Evolutionary conservation across 2,888 invertebrate genomes (phyloP), one percentile per base, ranked within the genome.

Genomic region (Saturnia pavonia): DNA sequence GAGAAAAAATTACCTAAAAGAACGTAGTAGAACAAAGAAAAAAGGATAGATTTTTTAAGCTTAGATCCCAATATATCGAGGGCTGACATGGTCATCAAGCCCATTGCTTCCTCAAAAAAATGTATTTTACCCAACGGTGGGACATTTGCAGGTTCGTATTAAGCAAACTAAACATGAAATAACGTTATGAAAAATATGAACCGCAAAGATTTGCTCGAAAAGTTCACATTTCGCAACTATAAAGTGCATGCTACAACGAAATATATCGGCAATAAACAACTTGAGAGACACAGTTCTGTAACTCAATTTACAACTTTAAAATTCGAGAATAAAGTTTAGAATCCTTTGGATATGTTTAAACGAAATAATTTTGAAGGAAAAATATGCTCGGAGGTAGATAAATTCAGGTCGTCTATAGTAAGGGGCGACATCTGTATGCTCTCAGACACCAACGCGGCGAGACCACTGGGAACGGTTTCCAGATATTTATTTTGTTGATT

Each of bases 251-350:
- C 82, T 80, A 73, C 80, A 71, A 77, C 72, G 79, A 85, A 87
- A 88, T 87, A 88, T 88, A 89, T 89, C 82, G 85, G 75, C 86
- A 84, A 89, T 89, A 90, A 90, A 89, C 86, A 82, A 85, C 72
- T 68, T 51, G 71, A 71, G 72, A 72, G 60, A 74, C 60, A 71
- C 45, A 12, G 1, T 19, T 72, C 70, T 22, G 9, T 70, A 7
- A 63, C 63, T 34, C 63, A 19, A 77, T 81, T 80, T 74, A 74
- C 70, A 69, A 78, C 83, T 74, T 78, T 84, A 74, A 42, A 16
- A 0, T 57, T 16, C 25, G 57, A 12, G 57, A 16, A 40, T 78
- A 83, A 69, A 78, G 85, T 80, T 74, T 60, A 72, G 69, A 75
- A 74, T 85, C 45, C 70, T 67, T 42, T 70, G 70, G 69, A 72